Conservation (phyloP, 2,113 vertebrate species). For the Eupsittula cactorum region DNA sequence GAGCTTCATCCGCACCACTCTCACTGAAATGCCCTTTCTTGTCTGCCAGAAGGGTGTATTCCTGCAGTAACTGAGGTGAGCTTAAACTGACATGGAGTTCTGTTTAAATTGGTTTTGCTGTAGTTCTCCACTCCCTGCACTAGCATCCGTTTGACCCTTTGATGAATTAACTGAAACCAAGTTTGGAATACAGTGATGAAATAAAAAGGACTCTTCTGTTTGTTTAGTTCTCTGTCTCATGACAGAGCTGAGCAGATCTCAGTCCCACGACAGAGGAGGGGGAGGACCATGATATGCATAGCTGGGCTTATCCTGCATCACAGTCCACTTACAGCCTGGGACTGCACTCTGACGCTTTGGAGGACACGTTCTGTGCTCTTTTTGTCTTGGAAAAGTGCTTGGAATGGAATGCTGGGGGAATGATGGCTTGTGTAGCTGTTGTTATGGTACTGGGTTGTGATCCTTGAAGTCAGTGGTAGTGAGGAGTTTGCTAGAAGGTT, state of each 20-base stretch:
- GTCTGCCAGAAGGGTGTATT: not conserved
- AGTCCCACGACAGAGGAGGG: not conserved
- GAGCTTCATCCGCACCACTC: accelerated
- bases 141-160: not conserved
- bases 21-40: not conserved
- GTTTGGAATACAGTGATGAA: not conserved
- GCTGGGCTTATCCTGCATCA: not conserved
- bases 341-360: not conserved
- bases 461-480: not conserved
- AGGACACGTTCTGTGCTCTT: not conserved
- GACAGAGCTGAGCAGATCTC: not conserved
- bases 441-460: not conserved
- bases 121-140: not conserved
- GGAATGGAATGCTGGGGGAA: not conserved
- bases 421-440: not conserved
- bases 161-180: not conserved
- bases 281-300: not conserved
- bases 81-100: not conserved
- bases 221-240: not conserved
- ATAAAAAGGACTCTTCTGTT: not conserved
- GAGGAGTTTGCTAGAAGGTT: not conserved
- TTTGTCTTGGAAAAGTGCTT: not conserved
- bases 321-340: not conserved
- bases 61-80: not conserved
- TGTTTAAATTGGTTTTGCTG: not conserved